Evolutionary conservation across 2,797 vertebrate genomes (phyloP), one percentile per base, ranked within the genome.

Genomic region (Lithobates sylvaticus): DNA sequence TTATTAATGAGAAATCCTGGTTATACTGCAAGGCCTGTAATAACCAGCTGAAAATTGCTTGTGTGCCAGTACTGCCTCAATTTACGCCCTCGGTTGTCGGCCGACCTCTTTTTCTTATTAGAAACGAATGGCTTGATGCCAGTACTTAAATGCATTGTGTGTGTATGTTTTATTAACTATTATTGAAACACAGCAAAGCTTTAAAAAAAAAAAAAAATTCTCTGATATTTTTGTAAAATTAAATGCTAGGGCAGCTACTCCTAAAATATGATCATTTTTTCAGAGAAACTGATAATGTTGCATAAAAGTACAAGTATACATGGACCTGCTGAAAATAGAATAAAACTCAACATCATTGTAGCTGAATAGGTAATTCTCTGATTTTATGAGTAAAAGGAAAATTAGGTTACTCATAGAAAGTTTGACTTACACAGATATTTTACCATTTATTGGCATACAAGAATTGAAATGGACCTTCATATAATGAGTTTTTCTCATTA

Each of bases 51-150:
- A 74, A 87, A 79, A 83, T 42, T 74, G 29, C 61, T 39, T 74
- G 68, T 78, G 16, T 73, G 76, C 74, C 85, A 78, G 83, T 83
- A 73, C 81, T 74, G 78, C 58, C 69, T 83, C 69, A 75, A 74
- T 83, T 78, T 79, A 72, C 42, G 39, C 69, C 70, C 61, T 83
- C 42, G 27, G 76, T 83, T 73, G 26, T 79, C n/a, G n/a, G n/a
- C 68, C 83, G 68, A 42, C 76, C 83, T 81, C 54, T 78, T 78
- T 78, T 77, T 74, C 76, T 76, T 58, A 78, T 87, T 87, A 81
- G 44, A 77, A 71, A 70, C 64, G 72, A 86, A 73, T 86, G 58
- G 85, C 85, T 83, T 86, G 34, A 67, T 72, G 85, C 80, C 27
- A 65, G 80, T 50, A 15, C 67, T 74, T n/a, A 83, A 87, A 87